Evolutionary conservation across 35 echinoderm and acorn worm genomes (phyloP).

Genomic region (Apostichopus japonicus): DNA sequence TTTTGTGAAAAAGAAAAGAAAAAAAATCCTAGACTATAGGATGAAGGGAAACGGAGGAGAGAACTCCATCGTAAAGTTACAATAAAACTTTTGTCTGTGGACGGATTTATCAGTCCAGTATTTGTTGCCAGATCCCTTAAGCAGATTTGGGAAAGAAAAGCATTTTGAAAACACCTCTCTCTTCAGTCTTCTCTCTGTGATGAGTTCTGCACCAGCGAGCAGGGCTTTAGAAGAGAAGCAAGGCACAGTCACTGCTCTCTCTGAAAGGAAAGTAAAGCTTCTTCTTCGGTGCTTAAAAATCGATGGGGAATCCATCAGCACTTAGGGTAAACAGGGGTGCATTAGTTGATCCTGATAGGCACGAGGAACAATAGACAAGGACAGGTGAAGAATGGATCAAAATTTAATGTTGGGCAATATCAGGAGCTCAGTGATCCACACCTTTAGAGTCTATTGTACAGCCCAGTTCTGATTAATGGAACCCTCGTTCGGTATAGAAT

Average conservation of each 20-base stretch:
- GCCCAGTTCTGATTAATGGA: slow-evolving; percentile 8
- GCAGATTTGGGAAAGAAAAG: neutral
- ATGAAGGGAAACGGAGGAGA: neutral
- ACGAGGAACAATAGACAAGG: slow-evolving; percentile 17
- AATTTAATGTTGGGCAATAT: slow-evolving; percentile 23
- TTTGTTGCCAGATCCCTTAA: neutral
- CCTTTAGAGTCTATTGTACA: slow-evolving; percentile 12
- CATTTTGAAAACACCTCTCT: neutral
- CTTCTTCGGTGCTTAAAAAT: neutral
- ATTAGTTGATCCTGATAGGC: neutral
- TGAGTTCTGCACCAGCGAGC: slow-evolving; percentile 2
- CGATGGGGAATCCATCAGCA: slow-evolving; percentile 26
- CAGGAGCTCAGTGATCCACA: neutral
- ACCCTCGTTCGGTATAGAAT: neutral
- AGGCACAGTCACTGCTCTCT: neutral
- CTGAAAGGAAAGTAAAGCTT: neutral
- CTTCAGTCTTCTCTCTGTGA: neutral
- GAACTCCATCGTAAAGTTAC: neutral
- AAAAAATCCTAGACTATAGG: neutral
- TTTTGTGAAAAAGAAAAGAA: neutral
- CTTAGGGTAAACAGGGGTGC: neutral
- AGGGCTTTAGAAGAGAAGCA: neutral
- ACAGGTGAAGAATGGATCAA: neutral
- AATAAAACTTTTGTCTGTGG: neutral
- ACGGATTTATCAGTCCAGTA: neutral